These are phyloP conservation scores for Hirtodrosophila trivittata DNA, from an alignment of 2,888 invertebrate genomes.

Conservation along the genomic window DNA sequence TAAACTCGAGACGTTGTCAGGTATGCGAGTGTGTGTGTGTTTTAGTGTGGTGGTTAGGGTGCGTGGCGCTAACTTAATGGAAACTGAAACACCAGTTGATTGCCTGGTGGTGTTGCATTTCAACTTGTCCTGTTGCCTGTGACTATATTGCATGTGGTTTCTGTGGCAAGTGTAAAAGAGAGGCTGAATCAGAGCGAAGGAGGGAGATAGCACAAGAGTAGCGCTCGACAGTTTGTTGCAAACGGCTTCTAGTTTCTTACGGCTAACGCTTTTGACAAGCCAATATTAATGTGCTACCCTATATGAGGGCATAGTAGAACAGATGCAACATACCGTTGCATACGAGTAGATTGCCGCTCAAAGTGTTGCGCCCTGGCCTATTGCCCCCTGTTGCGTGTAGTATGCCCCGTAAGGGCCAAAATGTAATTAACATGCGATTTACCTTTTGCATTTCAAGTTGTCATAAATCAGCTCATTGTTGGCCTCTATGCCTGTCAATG, in stretches of 20 bases:
- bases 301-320: constrained; percentile 6
- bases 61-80: constrained; percentile 53
- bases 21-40: constrained; percentile 26
- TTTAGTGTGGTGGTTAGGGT: constrained; percentile 13
- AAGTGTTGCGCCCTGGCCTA: constrained; percentile 1
- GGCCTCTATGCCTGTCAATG: constrained; percentile 26
- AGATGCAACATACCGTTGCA: constrained; percentile 44
- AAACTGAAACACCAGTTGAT: constrained; percentile 82
- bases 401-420: constrained; percentile 5
- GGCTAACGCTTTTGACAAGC: constrained; percentile 60
- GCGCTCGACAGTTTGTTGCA: constrained; percentile 19
- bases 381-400: constrained; percentile 18
- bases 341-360: no score
- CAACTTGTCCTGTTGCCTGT: constrained; percentile 27
- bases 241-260: constrained; percentile 57
- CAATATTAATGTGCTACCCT: constrained; percentile 51
- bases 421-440: constrained; percentile 77
- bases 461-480: constrained; percentile 72
- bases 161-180: constrained; percentile 42
- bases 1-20: constrained; percentile 53
- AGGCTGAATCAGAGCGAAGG: not conserved
- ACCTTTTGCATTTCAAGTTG: constrained; percentile 69
- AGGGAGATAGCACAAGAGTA: not conserved
- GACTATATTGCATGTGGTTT: constrained; percentile 69
- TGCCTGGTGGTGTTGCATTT: constrained; percentile 62